Evolutionary conservation across 2,113 vertebrate genomes (phyloP).

Genomic region (Sylvilagus bachmani): DNA sequence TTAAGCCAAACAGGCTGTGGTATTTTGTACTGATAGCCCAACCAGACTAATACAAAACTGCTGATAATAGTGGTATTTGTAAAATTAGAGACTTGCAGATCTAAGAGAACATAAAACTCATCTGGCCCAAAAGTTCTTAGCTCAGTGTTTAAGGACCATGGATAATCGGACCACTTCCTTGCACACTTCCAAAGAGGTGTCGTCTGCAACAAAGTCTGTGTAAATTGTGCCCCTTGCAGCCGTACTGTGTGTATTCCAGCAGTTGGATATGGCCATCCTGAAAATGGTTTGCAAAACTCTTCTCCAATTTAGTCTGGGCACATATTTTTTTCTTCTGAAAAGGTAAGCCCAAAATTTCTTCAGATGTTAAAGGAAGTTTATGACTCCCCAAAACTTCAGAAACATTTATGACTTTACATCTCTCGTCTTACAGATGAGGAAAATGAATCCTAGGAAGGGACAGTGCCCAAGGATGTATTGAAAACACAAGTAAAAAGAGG

Average conservation of each 20-base stretch:
- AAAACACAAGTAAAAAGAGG: background rate
- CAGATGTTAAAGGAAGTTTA: background rate
- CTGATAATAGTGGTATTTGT: background rate
- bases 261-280: background rate
- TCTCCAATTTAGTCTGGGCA: background rate
- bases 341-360: background rate
- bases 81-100: constrained; percentile 37
- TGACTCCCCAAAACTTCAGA: background rate
- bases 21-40: background rate
- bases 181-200: background rate
- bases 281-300: background rate
- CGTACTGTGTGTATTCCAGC: background rate
- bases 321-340: background rate
- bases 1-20: background rate
- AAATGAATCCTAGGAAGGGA: constrained; percentile 1
- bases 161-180: background rate
- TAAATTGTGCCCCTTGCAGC: background rate
- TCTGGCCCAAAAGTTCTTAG: background rate
- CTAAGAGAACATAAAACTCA: background rate
- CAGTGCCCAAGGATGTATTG: background rate
- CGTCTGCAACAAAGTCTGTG: background rate
- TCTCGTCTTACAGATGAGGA: constrained; percentile 50
- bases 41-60: background rate
- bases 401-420: background rate
- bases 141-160: constrained; percentile 11